Evolutionary conservation across 2,797 vertebrate species (phyloP).

Genomic region (Anolis apletophallus): DNA sequence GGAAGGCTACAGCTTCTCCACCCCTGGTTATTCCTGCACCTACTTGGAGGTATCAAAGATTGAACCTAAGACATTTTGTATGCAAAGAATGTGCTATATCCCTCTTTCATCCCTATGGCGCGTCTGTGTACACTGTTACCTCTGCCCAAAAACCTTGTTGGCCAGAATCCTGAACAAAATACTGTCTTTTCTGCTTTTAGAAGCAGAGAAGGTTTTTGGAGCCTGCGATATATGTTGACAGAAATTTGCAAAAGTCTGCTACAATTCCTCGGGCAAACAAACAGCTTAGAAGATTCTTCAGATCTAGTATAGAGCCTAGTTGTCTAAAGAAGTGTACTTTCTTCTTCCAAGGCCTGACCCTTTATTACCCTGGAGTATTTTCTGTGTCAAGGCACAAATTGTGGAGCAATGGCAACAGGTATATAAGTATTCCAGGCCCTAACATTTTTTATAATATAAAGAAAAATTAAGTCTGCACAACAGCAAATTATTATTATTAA

Average conservation of each 20-base stretch:
- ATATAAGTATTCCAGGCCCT: slow-evolving; percentile 23
- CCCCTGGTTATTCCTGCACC: background rate
- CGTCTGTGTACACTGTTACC: background rate
- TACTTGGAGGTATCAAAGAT: background rate
- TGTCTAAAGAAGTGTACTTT: background rate
- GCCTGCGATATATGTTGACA: background rate
- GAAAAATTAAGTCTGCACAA: slow-evolving; percentile 12
- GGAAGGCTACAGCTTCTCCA: background rate
- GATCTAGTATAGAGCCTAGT: background rate
- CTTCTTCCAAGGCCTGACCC: background rate
- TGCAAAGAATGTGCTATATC: background rate
- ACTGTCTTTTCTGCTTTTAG: background rate
- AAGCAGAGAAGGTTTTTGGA: background rate
- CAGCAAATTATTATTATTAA: slow-evolving; percentile 39
- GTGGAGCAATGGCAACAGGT: background rate
- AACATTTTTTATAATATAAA: slow-evolving; percentile 1
- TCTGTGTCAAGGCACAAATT: background rate
- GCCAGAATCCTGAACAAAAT: background rate
- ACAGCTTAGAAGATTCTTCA: background rate
- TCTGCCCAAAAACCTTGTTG: background rate
- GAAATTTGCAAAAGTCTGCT: background rate
- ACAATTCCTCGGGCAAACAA: background rate
- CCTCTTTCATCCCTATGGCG: background rate
- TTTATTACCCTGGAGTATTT: background rate
- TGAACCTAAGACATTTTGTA: background rate